Conservation (phyloP, 1,140 invertebrate species). For the Campoletis sonorensis region DNA sequence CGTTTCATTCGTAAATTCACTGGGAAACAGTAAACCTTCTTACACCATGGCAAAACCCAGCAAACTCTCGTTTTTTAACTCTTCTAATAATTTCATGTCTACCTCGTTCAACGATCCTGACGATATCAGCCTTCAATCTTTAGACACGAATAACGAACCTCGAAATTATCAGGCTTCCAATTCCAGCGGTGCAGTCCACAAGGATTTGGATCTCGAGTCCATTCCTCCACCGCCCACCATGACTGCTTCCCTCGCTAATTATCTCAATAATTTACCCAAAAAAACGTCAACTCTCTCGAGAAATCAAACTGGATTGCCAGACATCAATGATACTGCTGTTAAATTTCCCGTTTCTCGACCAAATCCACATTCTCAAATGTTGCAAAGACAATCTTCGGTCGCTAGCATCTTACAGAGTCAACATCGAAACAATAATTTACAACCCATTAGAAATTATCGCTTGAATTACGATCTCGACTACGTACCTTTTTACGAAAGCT, state of each 20-base stretch:
- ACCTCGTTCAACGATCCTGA: conserved; percentile 70
- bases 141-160: conserved; percentile 25
- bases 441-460: conserved; percentile 67
- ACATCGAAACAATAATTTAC: conserved; percentile 61
- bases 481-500: conserved; percentile 66
- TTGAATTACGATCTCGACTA: conserved; percentile 73
- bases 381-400: conserved; percentile 68
- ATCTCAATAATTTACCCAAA: conserved; percentile 71
- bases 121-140: conserved; percentile 46
- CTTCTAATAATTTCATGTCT: conserved; percentile 68
- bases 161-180: conserved; percentile 45
- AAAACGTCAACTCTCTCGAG: conserved; percentile 64
- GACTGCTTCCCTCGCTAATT: conserved; percentile 69
- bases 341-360: conserved; percentile 57
- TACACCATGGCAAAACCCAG: conserved; percentile 30
- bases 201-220: conserved; percentile 58
- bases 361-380: conserved; percentile 53
- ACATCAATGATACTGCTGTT: conserved; percentile 64
- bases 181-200: conserved; percentile 43
- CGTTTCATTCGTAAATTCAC: conserved; percentile 19
- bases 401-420: conserved; percentile 69
- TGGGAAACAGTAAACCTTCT: not conserved
- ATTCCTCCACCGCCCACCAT: conserved; percentile 67
- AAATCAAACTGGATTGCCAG: conserved; percentile 65
- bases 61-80: conserved; percentile 60